Conservation (phyloP, 2,113 vertebrate genomes). For the Rhabdornis inornatus region DNA sequence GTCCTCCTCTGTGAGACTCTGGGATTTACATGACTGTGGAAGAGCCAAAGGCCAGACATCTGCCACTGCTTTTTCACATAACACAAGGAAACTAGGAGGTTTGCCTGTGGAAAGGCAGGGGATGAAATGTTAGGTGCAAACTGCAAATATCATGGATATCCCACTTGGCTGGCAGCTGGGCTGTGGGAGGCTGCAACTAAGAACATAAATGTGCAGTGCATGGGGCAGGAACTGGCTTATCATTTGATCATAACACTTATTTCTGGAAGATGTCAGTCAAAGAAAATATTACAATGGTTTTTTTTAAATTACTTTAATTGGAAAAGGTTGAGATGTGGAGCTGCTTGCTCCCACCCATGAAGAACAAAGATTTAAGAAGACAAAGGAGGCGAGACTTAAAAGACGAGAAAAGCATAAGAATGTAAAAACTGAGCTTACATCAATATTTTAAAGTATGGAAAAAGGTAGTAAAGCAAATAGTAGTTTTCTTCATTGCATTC, state of each 20-base stretch:
- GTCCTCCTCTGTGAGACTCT: background rate
- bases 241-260: background rate
- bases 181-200: background rate
- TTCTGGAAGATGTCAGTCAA: constrained; percentile 40
- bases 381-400: background rate
- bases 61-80: background rate
- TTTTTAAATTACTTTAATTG: constrained; percentile 24
- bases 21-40: background rate
- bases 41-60: background rate
- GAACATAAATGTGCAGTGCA: background rate
- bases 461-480: constrained; percentile 53
- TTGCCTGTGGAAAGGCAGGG: background rate
- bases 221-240: constrained; percentile 10
- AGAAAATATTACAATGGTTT: background rate
- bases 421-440: constrained; percentile 48
- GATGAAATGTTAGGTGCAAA: background rate
- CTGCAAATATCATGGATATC: background rate
- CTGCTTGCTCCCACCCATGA: constrained; percentile 25
- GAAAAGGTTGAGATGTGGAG: constrained; percentile 11
- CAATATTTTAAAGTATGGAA: constrained; percentile 51
- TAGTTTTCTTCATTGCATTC: constrained; percentile 58
- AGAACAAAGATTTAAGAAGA: constrained; percentile 40
- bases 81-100: background rate
- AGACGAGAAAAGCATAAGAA: background rate
- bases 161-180: background rate